A percentile compares a stretch with the other conserved stretches of the same genome.
phyloP scores from a whole-genome alignment of 2,113 vertebrate genomes.

The Aptenodytes forsteri region DNA sequence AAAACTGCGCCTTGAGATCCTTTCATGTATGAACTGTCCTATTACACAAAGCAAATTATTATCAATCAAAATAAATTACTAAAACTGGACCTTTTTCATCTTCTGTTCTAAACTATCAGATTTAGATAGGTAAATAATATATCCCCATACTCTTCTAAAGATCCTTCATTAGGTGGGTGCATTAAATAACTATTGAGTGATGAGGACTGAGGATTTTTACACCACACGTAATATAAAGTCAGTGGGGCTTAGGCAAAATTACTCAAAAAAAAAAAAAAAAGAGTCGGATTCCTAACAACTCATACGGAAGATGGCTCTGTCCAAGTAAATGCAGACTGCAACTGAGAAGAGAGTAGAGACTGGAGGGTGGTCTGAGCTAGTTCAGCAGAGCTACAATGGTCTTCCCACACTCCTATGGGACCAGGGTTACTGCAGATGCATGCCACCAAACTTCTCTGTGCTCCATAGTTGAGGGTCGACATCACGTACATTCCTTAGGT shows the following conservation, averaged over 20 bases:
- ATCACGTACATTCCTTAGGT: not conserved
- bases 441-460: not conserved
- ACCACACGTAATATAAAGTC: not conserved
- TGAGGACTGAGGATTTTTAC: not conserved
- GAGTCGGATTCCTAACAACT: not conserved
- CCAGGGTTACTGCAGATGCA: not conserved
- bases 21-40: not conserved
- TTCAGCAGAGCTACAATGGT: not conserved
- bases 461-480: not conserved
- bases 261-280: not conserved
- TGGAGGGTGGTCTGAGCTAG: not conserved
- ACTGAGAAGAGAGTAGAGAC: not conserved
- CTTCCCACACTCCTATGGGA: not conserved
- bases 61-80: not conserved
- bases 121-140: not conserved
- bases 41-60: not conserved
- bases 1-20: not conserved
- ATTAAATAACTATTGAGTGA: not conserved
- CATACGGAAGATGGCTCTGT: not conserved
- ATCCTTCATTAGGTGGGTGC: not conserved
- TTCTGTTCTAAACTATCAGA: not conserved
- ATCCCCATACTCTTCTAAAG: not conserved
- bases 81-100: not conserved
- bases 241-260: not conserved
- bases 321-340: not conserved